Percentiles rank a stretch among this genome's conserved stretches.
Conservation (phyloP, 2,888 invertebrate genomes). For the Halictus quadricinctus region DNA sequence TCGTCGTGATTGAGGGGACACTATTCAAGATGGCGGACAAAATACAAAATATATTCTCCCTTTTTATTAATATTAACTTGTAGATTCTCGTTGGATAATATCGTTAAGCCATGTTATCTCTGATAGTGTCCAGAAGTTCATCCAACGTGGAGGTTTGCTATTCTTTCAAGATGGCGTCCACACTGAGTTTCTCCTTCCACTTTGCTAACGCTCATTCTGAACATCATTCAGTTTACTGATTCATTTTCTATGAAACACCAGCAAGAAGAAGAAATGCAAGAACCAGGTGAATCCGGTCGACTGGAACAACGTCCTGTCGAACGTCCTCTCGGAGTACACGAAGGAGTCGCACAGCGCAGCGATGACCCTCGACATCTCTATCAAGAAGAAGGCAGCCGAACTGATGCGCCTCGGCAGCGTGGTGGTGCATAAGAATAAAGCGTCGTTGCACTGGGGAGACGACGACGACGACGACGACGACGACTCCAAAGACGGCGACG, state of each 20-base stretch:
- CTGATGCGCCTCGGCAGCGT: constrained; percentile 71
- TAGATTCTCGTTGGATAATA: too few relatives aligned
- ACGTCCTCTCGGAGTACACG: constrained; percentile 65
- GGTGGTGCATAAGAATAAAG: constrained; percentile 65
- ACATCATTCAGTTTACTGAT: neutral
- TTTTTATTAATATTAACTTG: too few relatives aligned
- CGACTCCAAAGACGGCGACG: constrained; percentile 23
- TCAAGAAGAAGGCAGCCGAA: constrained; percentile 66
- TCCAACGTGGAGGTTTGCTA: too few relatives aligned
- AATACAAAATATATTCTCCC: too few relatives aligned
- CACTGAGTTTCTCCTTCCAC: too few relatives aligned
- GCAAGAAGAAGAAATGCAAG: constrained; percentile 78
- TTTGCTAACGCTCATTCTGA: too few relatives aligned
- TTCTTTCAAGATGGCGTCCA: too few relatives aligned
- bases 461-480: constrained; percentile 43
- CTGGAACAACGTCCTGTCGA: constrained; percentile 77
- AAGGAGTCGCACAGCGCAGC: constrained; percentile 60
- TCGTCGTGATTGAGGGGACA: too few relatives aligned
- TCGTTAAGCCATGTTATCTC: too few relatives aligned
- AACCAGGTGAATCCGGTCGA: constrained; percentile 72
- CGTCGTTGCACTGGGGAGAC: constrained; percentile 72
- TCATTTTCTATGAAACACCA: constrained; percentile 25
- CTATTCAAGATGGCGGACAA: too few relatives aligned
- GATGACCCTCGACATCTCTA: constrained; percentile 67
- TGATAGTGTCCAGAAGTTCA: too few relatives aligned